Evolutionary conservation across 2,888 invertebrate genomes (phyloP).

Genomic region (Drosophila histrio): DNA sequence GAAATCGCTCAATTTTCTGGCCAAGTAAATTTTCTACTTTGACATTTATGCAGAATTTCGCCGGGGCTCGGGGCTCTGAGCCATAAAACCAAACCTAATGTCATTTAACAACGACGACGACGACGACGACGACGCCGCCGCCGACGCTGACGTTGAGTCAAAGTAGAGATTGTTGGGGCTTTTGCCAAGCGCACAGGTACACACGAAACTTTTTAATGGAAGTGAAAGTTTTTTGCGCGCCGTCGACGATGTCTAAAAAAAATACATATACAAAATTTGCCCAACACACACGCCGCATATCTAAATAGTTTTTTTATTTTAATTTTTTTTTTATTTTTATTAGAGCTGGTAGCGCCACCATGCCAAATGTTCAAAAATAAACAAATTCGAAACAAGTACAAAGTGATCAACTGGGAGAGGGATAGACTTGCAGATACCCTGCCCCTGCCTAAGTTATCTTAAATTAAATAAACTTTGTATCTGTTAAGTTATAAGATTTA

Average conservation of each 20-base stretch:
- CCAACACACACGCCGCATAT: slow-evolving; percentile 60
- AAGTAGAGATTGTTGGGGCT: slow-evolving; percentile 46
- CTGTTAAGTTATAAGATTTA: too few species aligned
- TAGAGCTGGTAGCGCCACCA: slow-evolving; percentile 62
- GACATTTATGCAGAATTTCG: slow-evolving; percentile 77
- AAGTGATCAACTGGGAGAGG: background rate
- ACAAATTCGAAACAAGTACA: slow-evolving; percentile 27
- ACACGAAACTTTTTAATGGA: slow-evolving; percentile 73
- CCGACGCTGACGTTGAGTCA: slow-evolving; percentile 15
- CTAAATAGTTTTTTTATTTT: slow-evolving; percentile 43
- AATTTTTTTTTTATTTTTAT: slow-evolving; percentile 25
- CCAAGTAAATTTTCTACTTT: slow-evolving; percentile 67
- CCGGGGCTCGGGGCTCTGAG: slow-evolving; percentile 35
- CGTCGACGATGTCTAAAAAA: slow-evolving; percentile 54
- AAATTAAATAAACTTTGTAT: background rate
- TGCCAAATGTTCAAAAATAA: slow-evolving; percentile 53
- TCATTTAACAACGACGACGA: slow-evolving; percentile 66
- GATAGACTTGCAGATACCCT: slow-evolving; percentile 4
- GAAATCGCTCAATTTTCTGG: slow-evolving; percentile 60
- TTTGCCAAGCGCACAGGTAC: slow-evolving; percentile 68
- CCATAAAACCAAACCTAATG: slow-evolving; percentile 76
- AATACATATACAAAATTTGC: slow-evolving; percentile 35
- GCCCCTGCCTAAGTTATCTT: background rate
- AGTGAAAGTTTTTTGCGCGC: slow-evolving; percentile 73
- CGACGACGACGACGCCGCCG: slow-evolving; percentile 37